Percentiles rank a stretch among this genome's conserved stretches.
phyloP scores from a whole-genome alignment of 2,797 vertebrate genomes.

The Crax fasciolata region DNA sequence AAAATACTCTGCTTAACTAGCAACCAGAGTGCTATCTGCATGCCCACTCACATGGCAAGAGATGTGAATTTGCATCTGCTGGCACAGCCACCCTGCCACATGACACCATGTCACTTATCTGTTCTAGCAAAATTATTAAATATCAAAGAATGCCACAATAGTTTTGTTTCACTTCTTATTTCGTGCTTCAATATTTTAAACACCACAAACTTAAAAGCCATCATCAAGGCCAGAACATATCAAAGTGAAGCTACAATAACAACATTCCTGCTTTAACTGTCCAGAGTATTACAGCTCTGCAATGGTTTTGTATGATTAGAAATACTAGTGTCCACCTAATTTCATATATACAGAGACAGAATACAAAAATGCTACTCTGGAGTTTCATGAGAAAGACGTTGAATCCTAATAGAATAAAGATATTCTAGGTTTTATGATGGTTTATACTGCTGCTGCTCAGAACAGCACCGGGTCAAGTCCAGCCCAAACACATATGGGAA shows the following conservation, averaged over 20 bases:
- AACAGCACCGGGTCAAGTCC: conserved; percentile 29
- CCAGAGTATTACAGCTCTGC: background rate
- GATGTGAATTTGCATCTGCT: background rate
- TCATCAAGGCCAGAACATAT: background rate
- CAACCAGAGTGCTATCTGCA: background rate
- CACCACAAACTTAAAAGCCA: conserved; percentile 20
- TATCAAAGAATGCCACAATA: background rate
- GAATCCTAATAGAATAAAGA: background rate
- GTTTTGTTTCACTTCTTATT: background rate
- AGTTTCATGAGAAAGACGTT: background rate
- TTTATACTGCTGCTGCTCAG: conserved; percentile 30
- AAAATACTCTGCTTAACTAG: conserved; percentile 23
- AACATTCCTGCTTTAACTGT: background rate
- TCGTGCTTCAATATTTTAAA: background rate
- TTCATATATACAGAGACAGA: background rate
- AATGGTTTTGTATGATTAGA: background rate
- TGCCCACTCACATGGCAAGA: background rate
- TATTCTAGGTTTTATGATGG: background rate
- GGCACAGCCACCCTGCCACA: background rate
- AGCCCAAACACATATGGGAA: conserved; percentile 64
- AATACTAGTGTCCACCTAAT: background rate
- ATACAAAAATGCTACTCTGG: conserved; percentile 32
- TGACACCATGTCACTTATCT: background rate
- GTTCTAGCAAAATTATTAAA: background rate
- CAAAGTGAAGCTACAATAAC: background rate